Evolutionary conservation across 2,113 vertebrate genomes (phyloP).

Genomic region (Pseudonaja textilis): DNA sequence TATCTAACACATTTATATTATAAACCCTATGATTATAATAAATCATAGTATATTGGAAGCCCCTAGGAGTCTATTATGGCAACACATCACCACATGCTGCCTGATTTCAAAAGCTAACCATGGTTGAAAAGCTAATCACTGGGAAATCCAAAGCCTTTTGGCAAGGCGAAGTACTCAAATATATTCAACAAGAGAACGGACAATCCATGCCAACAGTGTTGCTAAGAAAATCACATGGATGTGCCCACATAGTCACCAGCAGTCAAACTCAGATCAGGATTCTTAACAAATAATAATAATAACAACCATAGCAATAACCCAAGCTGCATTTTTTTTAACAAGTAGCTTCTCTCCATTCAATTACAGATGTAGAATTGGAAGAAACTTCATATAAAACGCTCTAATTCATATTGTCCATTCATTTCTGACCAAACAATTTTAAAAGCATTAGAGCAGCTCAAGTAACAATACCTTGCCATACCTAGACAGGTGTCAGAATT

Average conservation of each 20-base stretch:
- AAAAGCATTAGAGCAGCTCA: neutral
- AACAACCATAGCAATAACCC: neutral
- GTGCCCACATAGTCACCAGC: neutral
- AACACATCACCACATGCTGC: neutral
- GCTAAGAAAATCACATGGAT: neutral
- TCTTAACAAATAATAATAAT: neutral
- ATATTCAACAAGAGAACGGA: neutral
- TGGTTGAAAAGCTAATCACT: neutral
- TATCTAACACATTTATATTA: neutral
- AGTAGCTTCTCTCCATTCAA: neutral
- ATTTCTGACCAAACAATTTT: neutral
- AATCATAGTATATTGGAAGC: neutral
- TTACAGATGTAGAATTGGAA: neutral
- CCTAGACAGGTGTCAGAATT: neutral
- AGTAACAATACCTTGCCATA: neutral
- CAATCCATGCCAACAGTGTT: neutral
- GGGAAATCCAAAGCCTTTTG: neutral
- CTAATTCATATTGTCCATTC: neutral
- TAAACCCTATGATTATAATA: neutral
- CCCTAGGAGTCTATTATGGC: neutral
- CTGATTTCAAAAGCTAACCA: neutral
- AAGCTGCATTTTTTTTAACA: neutral
- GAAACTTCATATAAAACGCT: neutral
- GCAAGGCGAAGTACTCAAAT: neutral
- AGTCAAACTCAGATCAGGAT: neutral